These are phyloP conservation scores for Scalopus aquaticus DNA, from an alignment of 2,113 vertebrate species.

Conservation along the genomic window DNA sequence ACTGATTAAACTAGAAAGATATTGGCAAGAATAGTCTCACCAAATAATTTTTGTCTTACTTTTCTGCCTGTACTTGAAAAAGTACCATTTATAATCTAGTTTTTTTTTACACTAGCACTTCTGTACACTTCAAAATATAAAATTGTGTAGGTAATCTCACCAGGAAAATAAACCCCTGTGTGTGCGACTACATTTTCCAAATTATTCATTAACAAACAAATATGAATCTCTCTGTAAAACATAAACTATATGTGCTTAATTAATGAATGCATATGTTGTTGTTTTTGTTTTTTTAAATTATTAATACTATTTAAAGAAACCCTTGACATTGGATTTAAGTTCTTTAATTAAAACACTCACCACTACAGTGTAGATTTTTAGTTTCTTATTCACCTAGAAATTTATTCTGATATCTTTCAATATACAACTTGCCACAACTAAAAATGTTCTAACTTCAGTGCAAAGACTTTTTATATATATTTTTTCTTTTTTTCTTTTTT, in stretches of 20 bases:
- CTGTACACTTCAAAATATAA: slow-evolving; percentile 73
- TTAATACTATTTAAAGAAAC: slow-evolving; percentile 55
- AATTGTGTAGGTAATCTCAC: slow-evolving; percentile 68
- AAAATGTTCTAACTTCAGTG: background rate
- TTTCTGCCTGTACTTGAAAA: background rate
- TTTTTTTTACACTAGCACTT: background rate
- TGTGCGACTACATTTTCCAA: slow-evolving; percentile 81
- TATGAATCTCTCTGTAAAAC: slow-evolving; percentile 78
- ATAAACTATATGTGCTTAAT: slow-evolving; percentile 12
- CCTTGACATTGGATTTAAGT: slow-evolving; percentile 73
- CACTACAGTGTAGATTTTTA: background rate
- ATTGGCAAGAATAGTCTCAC: background rate
- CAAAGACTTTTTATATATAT: too few species aligned
- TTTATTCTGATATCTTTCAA: slow-evolving; percentile 46
- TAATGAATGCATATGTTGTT: background rate
- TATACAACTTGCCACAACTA: background rate
- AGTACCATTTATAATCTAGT: background rate
- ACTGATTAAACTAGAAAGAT: background rate
- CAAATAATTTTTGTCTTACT: background rate
- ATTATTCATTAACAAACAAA: slow-evolving; percentile 82
- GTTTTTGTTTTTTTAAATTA: background rate
- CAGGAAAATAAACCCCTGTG: slow-evolving; percentile 83
- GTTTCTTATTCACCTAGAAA: slow-evolving; percentile 39
- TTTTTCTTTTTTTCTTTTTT: too few species aligned
- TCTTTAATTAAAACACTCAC: slow-evolving; percentile 75